These are phyloP conservation scores for Labia minor DNA, from an alignment of 2,888 invertebrate genomes.

Conservation along the genomic window DNA sequence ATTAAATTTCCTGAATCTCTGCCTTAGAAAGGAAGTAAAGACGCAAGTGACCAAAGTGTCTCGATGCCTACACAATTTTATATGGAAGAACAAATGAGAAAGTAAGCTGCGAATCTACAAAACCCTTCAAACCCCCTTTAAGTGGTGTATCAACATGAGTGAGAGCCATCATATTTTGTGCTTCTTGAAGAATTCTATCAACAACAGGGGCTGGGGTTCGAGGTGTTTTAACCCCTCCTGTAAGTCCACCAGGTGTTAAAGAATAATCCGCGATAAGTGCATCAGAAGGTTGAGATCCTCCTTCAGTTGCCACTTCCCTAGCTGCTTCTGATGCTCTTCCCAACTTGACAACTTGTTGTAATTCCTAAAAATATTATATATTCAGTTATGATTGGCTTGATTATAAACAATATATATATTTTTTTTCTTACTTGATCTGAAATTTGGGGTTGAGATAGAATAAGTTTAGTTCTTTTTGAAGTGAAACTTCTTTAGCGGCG, in stretches of 20 bases:
- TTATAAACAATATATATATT: no score
- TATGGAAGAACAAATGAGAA: no score
- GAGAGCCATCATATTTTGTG: constrained; percentile 96
- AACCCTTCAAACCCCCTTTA: constrained; percentile 86
- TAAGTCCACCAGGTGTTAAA: constrained; percentile 53
- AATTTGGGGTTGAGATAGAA: constrained; percentile 93
- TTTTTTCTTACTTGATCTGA: constrained; percentile 73
- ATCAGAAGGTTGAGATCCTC: constrained; percentile 62
- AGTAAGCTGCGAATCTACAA: no score
- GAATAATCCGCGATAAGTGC: constrained; percentile 85
- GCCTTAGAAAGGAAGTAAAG: no score
- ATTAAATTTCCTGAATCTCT: no score
- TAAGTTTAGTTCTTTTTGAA: no score
- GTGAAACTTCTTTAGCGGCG: no score
- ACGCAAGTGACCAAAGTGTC: no score
- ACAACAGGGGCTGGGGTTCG: constrained; percentile 77
- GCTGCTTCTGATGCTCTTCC: constrained; percentile 75
- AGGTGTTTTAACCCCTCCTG: constrained; percentile 55
- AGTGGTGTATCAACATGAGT: constrained; percentile 96
- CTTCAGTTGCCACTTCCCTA: constrained; percentile 58
- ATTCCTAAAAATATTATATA: constrained; percentile 48
- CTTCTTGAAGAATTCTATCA: constrained; percentile 81
- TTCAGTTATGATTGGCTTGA: neutral
- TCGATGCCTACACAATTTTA: no score
- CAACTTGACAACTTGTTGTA: constrained; percentile 84